A percentile compares a stretch with the other conserved stretches of the same genome.
Conservation (phyloP, 2,888 invertebrate species). For the Nasonovia ribisnigri region DNA sequence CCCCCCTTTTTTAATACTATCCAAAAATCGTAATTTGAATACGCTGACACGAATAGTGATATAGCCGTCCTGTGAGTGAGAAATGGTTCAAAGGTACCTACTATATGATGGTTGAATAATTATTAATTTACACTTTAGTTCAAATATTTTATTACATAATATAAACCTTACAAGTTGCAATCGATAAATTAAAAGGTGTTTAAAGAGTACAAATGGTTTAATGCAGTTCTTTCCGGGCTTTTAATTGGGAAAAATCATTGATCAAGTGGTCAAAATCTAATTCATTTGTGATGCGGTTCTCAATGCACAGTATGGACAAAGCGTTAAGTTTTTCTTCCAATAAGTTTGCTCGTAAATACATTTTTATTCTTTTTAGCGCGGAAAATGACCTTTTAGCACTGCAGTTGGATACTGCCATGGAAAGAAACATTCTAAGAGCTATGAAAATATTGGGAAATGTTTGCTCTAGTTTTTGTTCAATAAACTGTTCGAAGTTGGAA, state of each 20-base stretch:
- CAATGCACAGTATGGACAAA: no score
- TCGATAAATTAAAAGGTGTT: no score
- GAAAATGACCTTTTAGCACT: no score
- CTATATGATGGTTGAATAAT: conserved; percentile 12
- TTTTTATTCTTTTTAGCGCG: no score
- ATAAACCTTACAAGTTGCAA: not conserved
- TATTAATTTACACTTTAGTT: not conserved
- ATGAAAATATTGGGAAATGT: no score
- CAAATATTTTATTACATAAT: not conserved
- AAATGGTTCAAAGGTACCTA: not conserved
- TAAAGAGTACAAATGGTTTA: conserved; percentile 1
- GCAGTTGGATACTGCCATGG: not conserved
- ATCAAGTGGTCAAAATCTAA: not conserved
- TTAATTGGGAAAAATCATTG: not conserved
- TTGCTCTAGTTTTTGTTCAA: no score
- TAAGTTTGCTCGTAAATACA: no score
- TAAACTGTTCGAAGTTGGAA: no score
- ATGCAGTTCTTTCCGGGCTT: conserved; percentile 5
- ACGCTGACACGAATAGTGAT: not conserved
- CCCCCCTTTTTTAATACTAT: not conserved
- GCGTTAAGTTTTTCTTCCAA: no score
- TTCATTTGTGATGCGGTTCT: no score
- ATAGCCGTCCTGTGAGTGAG: not conserved
- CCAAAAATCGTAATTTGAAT: not conserved
- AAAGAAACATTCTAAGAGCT: not conserved